These are phyloP conservation scores for Rhopalosiphum maidis DNA, from an alignment of 1,140 invertebrate genomes.

Conservation along the genomic window DNA sequence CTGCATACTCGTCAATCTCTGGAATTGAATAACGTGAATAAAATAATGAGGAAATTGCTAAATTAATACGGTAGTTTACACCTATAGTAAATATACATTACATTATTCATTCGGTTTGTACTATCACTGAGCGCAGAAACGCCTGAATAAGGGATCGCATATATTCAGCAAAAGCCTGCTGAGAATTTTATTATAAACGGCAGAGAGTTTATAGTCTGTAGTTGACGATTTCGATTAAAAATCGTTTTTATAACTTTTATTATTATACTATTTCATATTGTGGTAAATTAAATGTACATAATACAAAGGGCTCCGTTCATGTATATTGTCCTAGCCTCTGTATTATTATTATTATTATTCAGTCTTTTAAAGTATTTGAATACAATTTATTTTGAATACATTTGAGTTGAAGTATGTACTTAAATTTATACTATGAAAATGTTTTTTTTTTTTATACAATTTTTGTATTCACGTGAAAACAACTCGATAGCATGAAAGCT, in stretches of 20 bases:
- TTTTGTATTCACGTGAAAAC: not conserved
- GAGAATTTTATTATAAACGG: not conserved
- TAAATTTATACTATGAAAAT: not conserved
- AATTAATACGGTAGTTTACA: not conserved
- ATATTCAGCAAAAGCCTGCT: not conserved
- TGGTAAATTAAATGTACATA: not conserved
- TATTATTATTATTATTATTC: not conserved
- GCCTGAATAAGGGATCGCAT: not conserved
- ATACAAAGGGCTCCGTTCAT: not conserved
- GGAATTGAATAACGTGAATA: not conserved
- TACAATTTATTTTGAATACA: not conserved
- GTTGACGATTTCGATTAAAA: not conserved
- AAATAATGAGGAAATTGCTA: not conserved
- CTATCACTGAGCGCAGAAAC: not conserved
- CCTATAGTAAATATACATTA: not conserved
- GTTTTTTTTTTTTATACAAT: not conserved
- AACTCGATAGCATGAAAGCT: not conserved
- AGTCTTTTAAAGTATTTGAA: not conserved
- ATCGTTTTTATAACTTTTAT: not conserved
- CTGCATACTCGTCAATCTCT: not conserved
- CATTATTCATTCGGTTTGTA: not conserved
- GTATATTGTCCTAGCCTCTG: not conserved
- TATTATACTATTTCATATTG: not conserved
- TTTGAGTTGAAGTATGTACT: not conserved
- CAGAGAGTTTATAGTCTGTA: not conserved